phyloP scores from a whole-genome alignment of 2,113 vertebrate genomes.

The Apteryx mantelli region DNA sequence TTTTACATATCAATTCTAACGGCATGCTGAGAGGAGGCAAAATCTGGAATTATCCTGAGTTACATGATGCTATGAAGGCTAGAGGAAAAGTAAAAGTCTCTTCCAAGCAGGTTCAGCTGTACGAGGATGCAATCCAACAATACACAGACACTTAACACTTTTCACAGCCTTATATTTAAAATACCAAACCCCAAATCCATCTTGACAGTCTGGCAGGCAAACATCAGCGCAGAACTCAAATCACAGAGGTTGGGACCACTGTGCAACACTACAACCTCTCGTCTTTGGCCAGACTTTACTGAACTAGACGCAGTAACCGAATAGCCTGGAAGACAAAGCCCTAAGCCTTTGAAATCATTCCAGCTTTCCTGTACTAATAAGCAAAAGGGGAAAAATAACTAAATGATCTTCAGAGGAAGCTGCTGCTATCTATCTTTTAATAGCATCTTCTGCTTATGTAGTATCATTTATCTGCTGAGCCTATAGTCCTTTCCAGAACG shows the following conservation, averaged over 20 bases:
- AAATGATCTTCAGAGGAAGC: neutral
- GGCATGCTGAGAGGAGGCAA: neutral
- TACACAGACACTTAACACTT: neutral
- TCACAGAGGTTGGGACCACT: neutral
- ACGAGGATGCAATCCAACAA: neutral
- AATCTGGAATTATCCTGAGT: conserved; percentile 1
- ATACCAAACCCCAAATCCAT: neutral
- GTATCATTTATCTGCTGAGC: neutral
- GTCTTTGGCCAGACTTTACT: neutral
- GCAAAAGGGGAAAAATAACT: neutral
- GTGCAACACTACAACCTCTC: neutral
- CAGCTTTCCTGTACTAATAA: neutral
- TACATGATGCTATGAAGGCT: neutral
- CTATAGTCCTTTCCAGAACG: neutral
- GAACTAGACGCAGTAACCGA: neutral
- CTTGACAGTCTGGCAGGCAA: neutral
- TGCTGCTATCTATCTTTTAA: neutral
- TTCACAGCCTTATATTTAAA: neutral
- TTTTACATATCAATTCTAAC: conserved; percentile 47
- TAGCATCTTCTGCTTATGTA: neutral
- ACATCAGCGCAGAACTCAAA: neutral
- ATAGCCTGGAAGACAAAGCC: neutral
- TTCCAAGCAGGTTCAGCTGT: neutral
- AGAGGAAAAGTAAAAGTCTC: neutral
- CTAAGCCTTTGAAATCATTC: neutral